Base-by-base conservation (phyloP, 2,888 invertebrate species). In the Agrilus cyanescens region DNA sequence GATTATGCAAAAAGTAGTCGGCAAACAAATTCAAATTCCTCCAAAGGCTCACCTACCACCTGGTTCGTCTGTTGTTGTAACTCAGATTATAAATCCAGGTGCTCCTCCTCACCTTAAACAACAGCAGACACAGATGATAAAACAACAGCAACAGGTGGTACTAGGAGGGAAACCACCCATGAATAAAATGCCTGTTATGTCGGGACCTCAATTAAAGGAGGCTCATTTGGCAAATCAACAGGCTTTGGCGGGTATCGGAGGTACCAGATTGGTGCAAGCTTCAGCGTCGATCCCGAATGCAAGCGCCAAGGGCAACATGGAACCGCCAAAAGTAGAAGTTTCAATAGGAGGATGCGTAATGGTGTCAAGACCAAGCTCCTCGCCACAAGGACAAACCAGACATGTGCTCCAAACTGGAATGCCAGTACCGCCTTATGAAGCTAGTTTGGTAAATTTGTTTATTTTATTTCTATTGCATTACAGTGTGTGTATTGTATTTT, bases 401-500 rank as follows among this genome's bases (percentile, higher is more conserved):
- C 71, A 73, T 42, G 63, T 73, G 16, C 51, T 73, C 45, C 73
- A 73, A 39, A 63, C 72, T 3, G 73, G 73, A 15, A 67, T 79
- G 52, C 72, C 78, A 14, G 71, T 78, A 34, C 70, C 78, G 12
- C 69, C 76, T 12, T 81, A 74, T 54, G 81, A 80, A 56, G 71
- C 76, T 8, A 76, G 74, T 60, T 66, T 86, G 81, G 87, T 88
- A 70, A 82, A 82, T 64, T 46, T 40, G 32, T 32, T 39, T 39
- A 33, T 10, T 30, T 37, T 34, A 36, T 6, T 29, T 30, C 13
- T 12, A 12, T 36, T 33, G 40, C 38, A 32, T 14, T 29, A 33
- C n/a, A 18, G 29, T 38, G 12, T 38, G 34, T 25, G 25, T 25
- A 10, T 25, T 25, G 10, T 10, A 10, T 25, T 25, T 8, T 10